Conservation (phyloP, 2,797 vertebrate species). For the Fringilla coelebs region DNA sequence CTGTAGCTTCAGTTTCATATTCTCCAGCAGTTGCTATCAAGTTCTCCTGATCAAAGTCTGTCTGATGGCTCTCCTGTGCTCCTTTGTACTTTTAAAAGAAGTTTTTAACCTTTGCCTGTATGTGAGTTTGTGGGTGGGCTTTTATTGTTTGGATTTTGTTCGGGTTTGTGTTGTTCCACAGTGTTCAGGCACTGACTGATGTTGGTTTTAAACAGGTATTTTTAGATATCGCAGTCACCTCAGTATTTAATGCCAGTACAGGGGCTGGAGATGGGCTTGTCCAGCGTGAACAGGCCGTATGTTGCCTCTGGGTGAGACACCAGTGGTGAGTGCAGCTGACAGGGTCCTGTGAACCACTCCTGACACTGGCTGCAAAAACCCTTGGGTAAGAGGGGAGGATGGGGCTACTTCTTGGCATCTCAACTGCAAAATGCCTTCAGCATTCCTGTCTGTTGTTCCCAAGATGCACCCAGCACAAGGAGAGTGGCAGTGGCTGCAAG, state of each 20-base stretch:
- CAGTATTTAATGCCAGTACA: accelerated
- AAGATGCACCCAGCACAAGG: no score
- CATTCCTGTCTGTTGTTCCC: no score
- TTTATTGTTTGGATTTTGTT: not conserved
- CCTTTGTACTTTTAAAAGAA: not conserved
- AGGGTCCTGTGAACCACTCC: not conserved
- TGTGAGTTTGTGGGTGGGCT: not conserved
- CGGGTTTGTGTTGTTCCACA: not conserved
- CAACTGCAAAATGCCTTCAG: not conserved
- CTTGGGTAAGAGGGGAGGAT: not conserved
- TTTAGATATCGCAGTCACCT: not conserved
- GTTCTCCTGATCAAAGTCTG: not conserved
- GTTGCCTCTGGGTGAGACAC: not conserved
- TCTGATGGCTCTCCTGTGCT: not conserved
- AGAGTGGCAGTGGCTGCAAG: not conserved
- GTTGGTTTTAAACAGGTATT: not conserved
- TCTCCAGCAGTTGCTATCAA: not conserved
- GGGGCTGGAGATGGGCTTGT: not conserved
- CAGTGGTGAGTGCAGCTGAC: not conserved
- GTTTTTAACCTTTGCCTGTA: not conserved
- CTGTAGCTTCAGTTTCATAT: not conserved
- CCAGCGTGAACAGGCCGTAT: no score
- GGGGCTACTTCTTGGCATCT: not conserved
- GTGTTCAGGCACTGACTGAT: not conserved
- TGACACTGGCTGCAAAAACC: not conserved